phyloP scores from a whole-genome alignment of 2,113 vertebrate species.

The Hippocampus guttulatus region DNA sequence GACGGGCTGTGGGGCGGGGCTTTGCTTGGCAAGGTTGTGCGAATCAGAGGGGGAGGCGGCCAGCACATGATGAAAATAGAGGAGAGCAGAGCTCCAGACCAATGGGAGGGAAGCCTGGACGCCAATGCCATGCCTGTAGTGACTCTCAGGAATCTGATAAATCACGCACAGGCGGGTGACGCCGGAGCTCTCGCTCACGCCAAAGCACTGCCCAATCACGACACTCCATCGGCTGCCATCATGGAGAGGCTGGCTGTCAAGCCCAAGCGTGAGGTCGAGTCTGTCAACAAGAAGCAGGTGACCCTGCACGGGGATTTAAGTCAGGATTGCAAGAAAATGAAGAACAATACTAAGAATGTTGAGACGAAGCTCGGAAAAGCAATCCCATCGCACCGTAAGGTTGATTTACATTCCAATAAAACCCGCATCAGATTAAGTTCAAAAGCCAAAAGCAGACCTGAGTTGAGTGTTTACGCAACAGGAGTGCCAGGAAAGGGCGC shows the following conservation, averaged over 20 bases:
- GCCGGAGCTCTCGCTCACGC: constrained; percentile 36
- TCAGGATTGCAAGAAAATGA: constrained; percentile 50
- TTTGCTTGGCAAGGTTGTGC: constrained; percentile 52
- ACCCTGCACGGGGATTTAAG: constrained; percentile 34
- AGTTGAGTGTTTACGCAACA: constrained; percentile 49
- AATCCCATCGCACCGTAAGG: constrained; percentile 53
- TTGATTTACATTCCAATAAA: constrained; percentile 62
- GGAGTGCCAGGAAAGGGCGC: constrained; percentile 55
- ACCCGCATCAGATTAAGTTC: constrained; percentile 61
- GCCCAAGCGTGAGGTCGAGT: constrained; percentile 57
- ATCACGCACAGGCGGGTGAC: constrained; percentile 53
- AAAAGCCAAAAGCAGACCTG: constrained; percentile 53
- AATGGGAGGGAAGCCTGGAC: constrained; percentile 61
- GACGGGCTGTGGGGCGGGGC: constrained; percentile 40
- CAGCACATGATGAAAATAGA: constrained; percentile 36
- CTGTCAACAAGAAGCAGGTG: constrained; percentile 46
- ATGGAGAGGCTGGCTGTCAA: constrained; percentile 58
- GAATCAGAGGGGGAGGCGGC: constrained; percentile 63
- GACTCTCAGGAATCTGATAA: constrained; percentile 63
- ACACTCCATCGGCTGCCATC: constrained; percentile 17
- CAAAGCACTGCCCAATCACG: constrained; percentile 52
- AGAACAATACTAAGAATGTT: constrained; percentile 59
- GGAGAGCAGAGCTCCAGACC: constrained; percentile 52
- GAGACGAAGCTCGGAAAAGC: constrained; percentile 53
- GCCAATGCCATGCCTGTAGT: constrained; percentile 52